Conservation (phyloP, 2,113 vertebrate genomes). For the Montifringilla adamsi region DNA sequence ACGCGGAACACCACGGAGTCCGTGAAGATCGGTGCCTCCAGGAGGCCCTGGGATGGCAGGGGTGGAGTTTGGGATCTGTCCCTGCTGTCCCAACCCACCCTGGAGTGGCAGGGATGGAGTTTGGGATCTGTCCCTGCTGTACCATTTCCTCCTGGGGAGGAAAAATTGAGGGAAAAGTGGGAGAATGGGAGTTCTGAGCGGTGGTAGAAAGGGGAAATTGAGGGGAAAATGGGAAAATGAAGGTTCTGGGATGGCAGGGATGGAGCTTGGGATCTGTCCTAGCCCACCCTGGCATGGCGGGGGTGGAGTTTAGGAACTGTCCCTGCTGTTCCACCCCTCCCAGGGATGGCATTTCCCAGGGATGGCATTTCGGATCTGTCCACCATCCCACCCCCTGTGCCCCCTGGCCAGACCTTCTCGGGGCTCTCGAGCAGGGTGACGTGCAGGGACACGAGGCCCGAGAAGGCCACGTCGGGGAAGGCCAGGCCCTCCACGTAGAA, state of each 20-base stretch:
- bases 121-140: background rate
- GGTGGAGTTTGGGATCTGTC: background rate
- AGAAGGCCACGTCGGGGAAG: constrained; percentile 82
- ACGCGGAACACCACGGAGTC: constrained; percentile 85
- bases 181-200: too few relatives aligned
- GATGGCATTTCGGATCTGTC: background rate
- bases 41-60: background rate
- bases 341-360: rapidly evolving
- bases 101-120: background rate
- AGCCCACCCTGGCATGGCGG: too few relatives aligned
- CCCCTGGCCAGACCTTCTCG: background rate
- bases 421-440: constrained; percentile 83
- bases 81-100: background rate
- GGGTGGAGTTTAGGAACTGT: background rate
- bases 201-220: too few relatives aligned
- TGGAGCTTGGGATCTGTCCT: too few relatives aligned
- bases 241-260: background rate
- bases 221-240: too few relatives aligned
- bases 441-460: constrained; percentile 79
- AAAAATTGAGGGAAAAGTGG: too few relatives aligned
- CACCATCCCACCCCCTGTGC: rapidly evolving
- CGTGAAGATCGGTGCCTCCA: constrained; percentile 84
- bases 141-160: too few relatives aligned
- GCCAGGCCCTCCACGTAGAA: constrained; percentile 87
- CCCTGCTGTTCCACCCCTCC: background rate